Evolutionary conservation across 2,888 invertebrate genomes (phyloP), one percentile per base, ranked within the genome.

Genomic region (Pandemis corylana): DNA sequence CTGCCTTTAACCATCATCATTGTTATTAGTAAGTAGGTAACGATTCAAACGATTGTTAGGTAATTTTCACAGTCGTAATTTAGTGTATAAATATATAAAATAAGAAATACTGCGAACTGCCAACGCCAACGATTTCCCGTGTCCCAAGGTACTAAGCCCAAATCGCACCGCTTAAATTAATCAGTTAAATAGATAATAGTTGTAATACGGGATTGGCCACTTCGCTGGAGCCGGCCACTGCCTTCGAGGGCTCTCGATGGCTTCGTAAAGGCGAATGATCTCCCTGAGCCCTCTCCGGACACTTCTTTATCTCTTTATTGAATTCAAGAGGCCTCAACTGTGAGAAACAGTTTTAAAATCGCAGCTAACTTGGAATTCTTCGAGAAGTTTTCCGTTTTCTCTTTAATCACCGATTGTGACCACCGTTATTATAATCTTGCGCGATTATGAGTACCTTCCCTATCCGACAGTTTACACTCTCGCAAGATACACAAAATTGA

Each of bases 281-380:
- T 56, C 41, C 68, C n/a, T 56, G 15, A 12, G 65, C 70, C 65
- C 75, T 71, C 71, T 36, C 66, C 36, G 46, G 63, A 67, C 71
- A 71, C 75, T 71, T 75, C 75, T 66, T 64, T 36, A 70, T 65
- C 74, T 62, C 70, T 44, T 66, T 36, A 70, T 63, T 63, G 46
- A 36, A 63, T 49, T 64, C 53, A 62, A 75, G 71, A 71, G 67
- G 46, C 53, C 46, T 71, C 13, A 44, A 51, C 53, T 56, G 20
- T 12, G 49, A 67, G 62, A 36, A 75, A 70, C 51, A 53, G n/a
- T 67, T 53, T 51, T 4, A 41, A 13, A 46, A 28, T 65, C 15
- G 12, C 20, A 65, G 36, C 13, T 28, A 20, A 49, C 5, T 15
- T 36, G 5, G 44, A 13, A 28, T 49, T 49, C 7, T 28, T 20